Evolutionary conservation across 2,113 vertebrate genomes (phyloP).

Genomic region (Perca schrenkii): DNA sequence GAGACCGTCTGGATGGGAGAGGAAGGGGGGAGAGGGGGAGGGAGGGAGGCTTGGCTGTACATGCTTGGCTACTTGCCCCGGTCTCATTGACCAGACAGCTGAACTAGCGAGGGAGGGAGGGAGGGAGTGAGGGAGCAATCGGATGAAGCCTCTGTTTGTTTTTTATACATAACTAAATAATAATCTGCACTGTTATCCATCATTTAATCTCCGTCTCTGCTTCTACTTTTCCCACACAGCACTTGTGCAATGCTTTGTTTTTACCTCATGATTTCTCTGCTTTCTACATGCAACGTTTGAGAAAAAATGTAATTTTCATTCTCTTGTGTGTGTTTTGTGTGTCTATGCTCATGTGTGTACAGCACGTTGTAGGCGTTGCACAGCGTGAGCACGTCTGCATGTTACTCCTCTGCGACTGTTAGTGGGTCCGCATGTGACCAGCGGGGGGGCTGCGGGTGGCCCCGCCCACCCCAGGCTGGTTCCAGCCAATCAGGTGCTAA

Average conservation of each 20-base stretch:
- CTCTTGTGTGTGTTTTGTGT: neutral
- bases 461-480: conserved; percentile 87
- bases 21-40: conserved; percentile 4
- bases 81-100: conserved; percentile 96
- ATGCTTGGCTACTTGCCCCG: conserved; percentile 91
- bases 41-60: conserved; percentile 81
- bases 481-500: conserved; percentile 97
- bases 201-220: neutral
- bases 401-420: conserved; percentile 27
- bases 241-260: neutral
- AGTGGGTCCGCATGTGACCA: conserved; percentile 60
- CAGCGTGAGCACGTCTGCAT: conserved; percentile 7
- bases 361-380: neutral
- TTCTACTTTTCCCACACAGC: neutral
- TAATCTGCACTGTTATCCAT: conserved; percentile 25
- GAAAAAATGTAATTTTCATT: too few species aligned
- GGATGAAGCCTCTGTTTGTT: conserved; percentile 42
- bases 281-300: too few species aligned
- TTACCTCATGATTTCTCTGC: too few species aligned
- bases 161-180: conserved; percentile 41
- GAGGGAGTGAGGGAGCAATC: conserved; percentile 29
- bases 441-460: conserved; percentile 81
- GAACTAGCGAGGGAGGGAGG: conserved; percentile 87
- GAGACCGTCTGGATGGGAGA: conserved; percentile 75
- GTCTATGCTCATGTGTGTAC: neutral